Evolutionary conservation across 2,113 vertebrate genomes (phyloP).

Genomic region (Coturnix japonica): DNA sequence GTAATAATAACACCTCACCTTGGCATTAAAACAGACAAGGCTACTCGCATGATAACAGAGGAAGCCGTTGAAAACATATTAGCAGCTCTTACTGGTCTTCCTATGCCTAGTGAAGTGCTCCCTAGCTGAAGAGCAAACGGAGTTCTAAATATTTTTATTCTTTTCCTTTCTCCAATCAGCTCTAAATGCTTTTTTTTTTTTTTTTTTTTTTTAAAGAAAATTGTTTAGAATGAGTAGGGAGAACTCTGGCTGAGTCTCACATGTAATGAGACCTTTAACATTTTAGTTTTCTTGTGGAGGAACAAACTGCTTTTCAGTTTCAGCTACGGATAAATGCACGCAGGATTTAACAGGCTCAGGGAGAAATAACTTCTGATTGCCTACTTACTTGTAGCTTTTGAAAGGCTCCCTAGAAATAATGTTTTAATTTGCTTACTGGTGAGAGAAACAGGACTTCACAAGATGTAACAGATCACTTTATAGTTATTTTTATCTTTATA

Average conservation of each 20-base stretch:
- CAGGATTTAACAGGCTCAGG: background rate
- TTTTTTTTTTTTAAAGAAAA: background rate
- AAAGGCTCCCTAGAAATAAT: background rate
- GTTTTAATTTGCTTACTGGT: background rate
- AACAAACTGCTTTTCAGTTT: background rate
- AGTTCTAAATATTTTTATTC: background rate
- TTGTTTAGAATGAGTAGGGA: background rate
- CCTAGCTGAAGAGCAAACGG: background rate
- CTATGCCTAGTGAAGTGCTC: conserved; percentile 66
- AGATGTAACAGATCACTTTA: background rate
- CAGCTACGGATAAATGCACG: background rate
- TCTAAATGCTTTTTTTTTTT: background rate
- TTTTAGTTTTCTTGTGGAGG: background rate
- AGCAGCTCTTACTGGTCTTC: conserved; percentile 54
- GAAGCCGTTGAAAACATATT: conserved; percentile 56
- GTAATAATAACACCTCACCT: conserved; percentile 66
- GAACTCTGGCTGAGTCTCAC: background rate
- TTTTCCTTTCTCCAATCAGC: background rate
- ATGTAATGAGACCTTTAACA: background rate
- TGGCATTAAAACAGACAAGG: conserved; percentile 44
- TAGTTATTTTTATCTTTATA: background rate
- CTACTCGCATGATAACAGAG: conserved; percentile 43
- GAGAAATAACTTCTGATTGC: background rate
- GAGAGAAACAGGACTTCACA: background rate
- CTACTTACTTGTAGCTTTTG: background rate